Conservation (phyloP, 1,140 invertebrate species). For the Pseudoatta argentina region DNA sequence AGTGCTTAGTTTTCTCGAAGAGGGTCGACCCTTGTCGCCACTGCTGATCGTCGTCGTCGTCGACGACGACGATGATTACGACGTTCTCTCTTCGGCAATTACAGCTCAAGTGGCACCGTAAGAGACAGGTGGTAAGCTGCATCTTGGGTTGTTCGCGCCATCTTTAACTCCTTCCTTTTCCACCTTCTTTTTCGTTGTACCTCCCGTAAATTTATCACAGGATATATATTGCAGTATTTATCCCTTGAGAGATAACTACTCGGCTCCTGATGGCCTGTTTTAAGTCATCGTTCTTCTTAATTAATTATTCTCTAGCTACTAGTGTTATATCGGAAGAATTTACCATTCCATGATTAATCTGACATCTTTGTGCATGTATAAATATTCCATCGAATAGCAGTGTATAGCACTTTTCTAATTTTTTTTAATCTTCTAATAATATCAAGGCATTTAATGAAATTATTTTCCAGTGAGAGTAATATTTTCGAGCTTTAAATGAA, state of each 20-base stretch:
- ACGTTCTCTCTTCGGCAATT: conserved; percentile 79
- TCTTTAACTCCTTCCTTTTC: conserved; percentile 59
- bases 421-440: not conserved
- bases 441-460: not conserved
- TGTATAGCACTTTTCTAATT: conserved; percentile 22
- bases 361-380: conserved; percentile 24
- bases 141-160: conserved; percentile 61
- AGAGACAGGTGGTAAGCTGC: conserved; percentile 79
- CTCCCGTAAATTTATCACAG: conserved; percentile 65
- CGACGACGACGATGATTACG: conserved; percentile 71
- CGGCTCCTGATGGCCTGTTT: conserved; percentile 44
- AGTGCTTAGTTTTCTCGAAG: conserved; percentile 71
- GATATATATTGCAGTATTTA: conserved; percentile 60
- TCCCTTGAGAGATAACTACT: conserved; percentile 40
- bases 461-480: not conserved
- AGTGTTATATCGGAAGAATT: conserved; percentile 47
- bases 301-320: conserved; percentile 56
- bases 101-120: conserved; percentile 75
- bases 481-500: not conserved
- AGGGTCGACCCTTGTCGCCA: conserved; percentile 68
- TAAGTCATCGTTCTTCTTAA: conserved; percentile 55
- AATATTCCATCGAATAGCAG: not conserved
- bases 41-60: conserved; percentile 67
- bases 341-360: conserved; percentile 47
- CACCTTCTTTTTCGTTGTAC: conserved; percentile 35